These are phyloP conservation scores for Lagopus muta DNA, from an alignment of 2,113 vertebrate species.

Conservation along the genomic window DNA sequence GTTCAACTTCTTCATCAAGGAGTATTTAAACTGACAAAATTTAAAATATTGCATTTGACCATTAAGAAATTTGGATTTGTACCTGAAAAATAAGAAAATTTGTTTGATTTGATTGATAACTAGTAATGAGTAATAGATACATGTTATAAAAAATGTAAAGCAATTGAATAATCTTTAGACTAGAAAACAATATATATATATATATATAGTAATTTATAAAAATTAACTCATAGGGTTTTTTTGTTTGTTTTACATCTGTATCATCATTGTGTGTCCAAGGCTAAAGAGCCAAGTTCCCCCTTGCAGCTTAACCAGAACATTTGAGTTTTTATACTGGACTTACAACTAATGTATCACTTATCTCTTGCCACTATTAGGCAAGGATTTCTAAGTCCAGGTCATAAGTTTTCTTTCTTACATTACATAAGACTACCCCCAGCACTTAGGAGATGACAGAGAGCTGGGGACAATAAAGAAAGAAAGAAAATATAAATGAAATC, in stretches of 20 bases:
- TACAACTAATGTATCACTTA: background rate
- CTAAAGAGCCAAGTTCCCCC: background rate
- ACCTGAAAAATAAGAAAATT: background rate
- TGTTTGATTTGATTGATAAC: background rate
- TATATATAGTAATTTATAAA: background rate
- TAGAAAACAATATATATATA: background rate
- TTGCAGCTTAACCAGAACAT: background rate
- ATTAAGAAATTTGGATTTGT: background rate
- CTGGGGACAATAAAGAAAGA: background rate
- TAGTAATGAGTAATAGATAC: background rate
- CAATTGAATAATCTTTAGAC: background rate
- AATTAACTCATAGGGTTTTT: background rate
- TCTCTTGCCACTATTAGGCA: background rate
- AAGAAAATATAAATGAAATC: background rate
- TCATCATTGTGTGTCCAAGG: background rate
- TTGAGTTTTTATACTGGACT: background rate
- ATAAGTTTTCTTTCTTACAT: background rate
- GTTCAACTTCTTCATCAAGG: background rate
- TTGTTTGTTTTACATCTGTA: background rate
- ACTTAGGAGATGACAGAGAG: background rate
- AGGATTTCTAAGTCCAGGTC: background rate
- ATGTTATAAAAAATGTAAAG: background rate
- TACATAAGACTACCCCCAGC: background rate
- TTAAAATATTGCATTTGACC: background rate
- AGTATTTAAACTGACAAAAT: background rate